Conservation (phyloP, 2,113 vertebrate genomes). For the Choloepus hoffmanni region DNA sequence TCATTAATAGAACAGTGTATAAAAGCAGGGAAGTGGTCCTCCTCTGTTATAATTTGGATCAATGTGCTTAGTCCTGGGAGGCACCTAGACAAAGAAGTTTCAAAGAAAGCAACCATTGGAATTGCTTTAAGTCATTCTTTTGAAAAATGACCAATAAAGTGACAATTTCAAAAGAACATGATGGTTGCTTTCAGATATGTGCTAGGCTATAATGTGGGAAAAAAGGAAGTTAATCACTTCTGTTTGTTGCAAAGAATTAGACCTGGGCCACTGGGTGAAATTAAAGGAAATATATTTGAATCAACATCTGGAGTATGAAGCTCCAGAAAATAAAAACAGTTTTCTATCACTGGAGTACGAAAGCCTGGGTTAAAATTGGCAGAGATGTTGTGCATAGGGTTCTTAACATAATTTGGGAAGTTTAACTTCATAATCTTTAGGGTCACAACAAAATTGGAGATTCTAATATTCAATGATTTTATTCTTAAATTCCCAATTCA, state of each 20-base stretch:
- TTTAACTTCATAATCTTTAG: conserved; percentile 47
- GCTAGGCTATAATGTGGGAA: not conserved
- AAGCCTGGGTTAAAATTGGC: not conserved
- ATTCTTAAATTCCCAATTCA: not conserved
- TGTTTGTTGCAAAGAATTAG: conserved; percentile 6
- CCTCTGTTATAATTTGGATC: not conserved
- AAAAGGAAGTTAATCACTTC: conserved; percentile 2
- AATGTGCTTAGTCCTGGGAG: not conserved
- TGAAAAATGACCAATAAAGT: not conserved
- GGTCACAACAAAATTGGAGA: conserved; percentile 3
- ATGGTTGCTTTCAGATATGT: not conserved
- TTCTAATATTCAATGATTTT: conserved; percentile 49
- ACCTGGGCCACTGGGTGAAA: not conserved
- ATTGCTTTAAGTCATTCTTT: not conserved
- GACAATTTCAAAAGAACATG: not conserved
- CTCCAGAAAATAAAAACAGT: not conserved
- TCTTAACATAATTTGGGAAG: conserved; percentile 39
- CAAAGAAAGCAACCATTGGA: not conserved
- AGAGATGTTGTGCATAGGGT: not conserved
- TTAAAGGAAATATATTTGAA: conserved; percentile 38
- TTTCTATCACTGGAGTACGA: not conserved
- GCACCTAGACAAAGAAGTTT: not conserved
- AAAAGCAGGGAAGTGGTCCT: not conserved
- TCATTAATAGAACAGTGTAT: not conserved
- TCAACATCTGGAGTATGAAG: not conserved